Conservation (phyloP, 2,888 invertebrate genomes). For the Choreutis nemorana region DNA sequence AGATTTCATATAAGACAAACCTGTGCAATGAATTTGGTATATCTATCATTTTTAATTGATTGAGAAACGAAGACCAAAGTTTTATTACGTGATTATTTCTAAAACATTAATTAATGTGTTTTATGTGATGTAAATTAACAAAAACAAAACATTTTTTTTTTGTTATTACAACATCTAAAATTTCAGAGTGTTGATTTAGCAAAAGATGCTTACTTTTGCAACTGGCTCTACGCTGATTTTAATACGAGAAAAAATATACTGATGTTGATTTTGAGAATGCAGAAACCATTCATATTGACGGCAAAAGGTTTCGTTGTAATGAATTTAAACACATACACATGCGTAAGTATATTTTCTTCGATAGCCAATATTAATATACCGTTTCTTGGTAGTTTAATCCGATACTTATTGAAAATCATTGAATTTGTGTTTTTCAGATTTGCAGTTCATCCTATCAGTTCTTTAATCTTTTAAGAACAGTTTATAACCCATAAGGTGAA, state of each 20-base stretch:
- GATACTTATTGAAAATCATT: slow-evolving; percentile 1
- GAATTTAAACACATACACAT: slow-evolving; percentile 41
- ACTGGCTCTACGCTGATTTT: slow-evolving; percentile 36
- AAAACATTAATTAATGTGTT: slow-evolving; percentile 2
- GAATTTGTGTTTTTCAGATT: slow-evolving; percentile 35
- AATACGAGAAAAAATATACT: slow-evolving; percentile 30
- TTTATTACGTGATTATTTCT: no score
- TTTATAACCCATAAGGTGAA: slow-evolving; percentile 8
- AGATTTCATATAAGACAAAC: no score
- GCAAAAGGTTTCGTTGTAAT: slow-evolving; percentile 41
- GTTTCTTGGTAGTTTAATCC: neutral
- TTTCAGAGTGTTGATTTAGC: slow-evolving; percentile 37
- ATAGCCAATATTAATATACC: neutral
- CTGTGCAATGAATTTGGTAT: no score
- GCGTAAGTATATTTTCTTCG: slow-evolving; percentile 24
- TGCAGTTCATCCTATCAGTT: slow-evolving; percentile 45
- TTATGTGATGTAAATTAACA: no score
- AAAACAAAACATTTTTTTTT: no score
- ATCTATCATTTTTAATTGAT: no score
- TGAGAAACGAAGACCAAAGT: no score
- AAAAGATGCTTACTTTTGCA: slow-evolving; percentile 30
- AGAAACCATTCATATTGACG: slow-evolving; percentile 37
- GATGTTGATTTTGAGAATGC: slow-evolving; percentile 35
- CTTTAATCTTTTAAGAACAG: slow-evolving; percentile 42
- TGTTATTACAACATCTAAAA: no score